A percentile compares a stretch with the other conserved stretches of the same genome.
Evolutionary conservation across 2,113 vertebrate species (phyloP).

Genomic region (Aspiorhynchus laticeps): DNA sequence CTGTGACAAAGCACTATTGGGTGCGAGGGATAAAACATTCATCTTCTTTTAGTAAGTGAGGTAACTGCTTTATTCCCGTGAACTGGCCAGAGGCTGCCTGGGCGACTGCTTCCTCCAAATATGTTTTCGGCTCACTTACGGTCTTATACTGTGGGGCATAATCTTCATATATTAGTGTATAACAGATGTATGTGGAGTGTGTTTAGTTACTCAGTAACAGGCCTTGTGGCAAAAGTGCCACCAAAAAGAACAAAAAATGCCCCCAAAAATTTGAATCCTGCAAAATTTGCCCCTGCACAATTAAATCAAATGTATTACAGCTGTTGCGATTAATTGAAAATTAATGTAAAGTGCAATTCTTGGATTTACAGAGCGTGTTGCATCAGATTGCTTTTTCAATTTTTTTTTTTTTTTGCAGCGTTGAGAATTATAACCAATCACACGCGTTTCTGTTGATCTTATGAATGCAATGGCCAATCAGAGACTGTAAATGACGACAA

Average conservation of each 20-base stretch:
- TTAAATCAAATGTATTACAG: neutral
- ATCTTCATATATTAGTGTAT: neutral
- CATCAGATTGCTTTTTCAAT: too few relatives aligned
- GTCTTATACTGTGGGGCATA: conserved; percentile 13
- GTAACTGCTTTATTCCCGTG: conserved; percentile 43
- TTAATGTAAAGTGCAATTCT: too few relatives aligned
- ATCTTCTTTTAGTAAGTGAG: conserved; percentile 50
- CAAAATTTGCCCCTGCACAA: neutral
- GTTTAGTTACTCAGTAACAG: neutral
- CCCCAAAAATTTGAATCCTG: too few relatives aligned
- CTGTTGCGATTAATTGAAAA: too few relatives aligned
- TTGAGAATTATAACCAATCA: too few relatives aligned
- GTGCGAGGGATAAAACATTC: conserved; percentile 36
- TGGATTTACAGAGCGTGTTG: too few relatives aligned
- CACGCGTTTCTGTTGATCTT: too few relatives aligned
- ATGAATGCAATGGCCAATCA: too few relatives aligned
- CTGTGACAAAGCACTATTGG: conserved; percentile 29
- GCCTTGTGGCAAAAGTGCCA: neutral
- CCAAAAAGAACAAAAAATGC: neutral
- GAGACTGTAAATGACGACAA: too few relatives aligned
- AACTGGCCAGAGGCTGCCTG: conserved; percentile 9
- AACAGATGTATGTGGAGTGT: neutral
- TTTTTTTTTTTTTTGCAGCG: too few relatives aligned
- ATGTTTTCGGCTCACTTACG: conserved; percentile 29
- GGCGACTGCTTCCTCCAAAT: conserved; percentile 15